phyloP scores from a whole-genome alignment of 2,797 vertebrate genomes.

The Numenius phaeopus region DNA sequence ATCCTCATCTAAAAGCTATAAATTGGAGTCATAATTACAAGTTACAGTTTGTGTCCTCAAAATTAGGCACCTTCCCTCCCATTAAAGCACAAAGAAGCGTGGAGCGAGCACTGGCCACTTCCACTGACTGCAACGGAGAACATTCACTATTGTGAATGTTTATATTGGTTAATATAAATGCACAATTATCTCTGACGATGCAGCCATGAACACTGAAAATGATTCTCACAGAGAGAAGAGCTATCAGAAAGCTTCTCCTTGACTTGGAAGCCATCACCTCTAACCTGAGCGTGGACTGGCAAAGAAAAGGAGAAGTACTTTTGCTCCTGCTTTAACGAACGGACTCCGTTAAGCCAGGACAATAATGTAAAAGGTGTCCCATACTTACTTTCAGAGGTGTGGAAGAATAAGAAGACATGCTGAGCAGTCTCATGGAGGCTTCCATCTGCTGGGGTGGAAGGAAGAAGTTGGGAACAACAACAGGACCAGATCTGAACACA shows the following conservation, averaged over 20 bases:
- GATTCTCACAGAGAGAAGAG: background rate
- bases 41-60: accelerated
- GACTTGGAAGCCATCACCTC: background rate
- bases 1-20: background rate
- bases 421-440: slow-evolving; percentile 89
- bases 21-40: background rate
- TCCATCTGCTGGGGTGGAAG: slow-evolving; percentile 90
- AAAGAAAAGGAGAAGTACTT: background rate
- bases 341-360: background rate
- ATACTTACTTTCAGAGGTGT: slow-evolving; percentile 77
- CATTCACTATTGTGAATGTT: no score
- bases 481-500: slow-evolving; percentile 78
- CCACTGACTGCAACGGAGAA: accelerated
- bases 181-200: accelerated
- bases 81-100: background rate
- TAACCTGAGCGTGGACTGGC: background rate
- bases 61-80: background rate
- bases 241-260: background rate
- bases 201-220: background rate
- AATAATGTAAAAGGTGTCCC: background rate
- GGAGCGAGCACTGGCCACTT: background rate
- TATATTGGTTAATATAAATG: accelerated
- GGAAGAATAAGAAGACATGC: slow-evolving; percentile 78
- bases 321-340: background rate
- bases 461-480: slow-evolving; percentile 93